A percentile compares a stretch with the other conserved stretches of the same genome.
These are phyloP conservation scores for Aquatica leii DNA, from an alignment of 2,888 invertebrate genomes.

Conservation along the genomic window DNA sequence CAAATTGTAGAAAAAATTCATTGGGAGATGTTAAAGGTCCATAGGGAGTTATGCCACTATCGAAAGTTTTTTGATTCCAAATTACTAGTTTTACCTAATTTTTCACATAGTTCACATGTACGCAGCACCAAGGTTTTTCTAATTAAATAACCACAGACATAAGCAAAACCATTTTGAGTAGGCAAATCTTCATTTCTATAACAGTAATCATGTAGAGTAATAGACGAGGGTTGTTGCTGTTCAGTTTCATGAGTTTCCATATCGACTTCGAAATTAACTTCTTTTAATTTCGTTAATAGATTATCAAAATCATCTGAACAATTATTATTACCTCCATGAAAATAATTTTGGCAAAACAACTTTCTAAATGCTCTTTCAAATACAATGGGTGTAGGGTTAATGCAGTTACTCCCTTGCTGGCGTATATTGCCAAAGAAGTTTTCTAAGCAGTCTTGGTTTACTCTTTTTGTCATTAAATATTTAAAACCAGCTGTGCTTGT, in stretches of 20 bases:
- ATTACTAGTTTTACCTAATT: neutral
- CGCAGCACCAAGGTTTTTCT: neutral
- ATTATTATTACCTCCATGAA: too few relatives aligned
- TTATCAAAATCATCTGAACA: too few relatives aligned
- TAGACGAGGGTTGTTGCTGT: too few relatives aligned
- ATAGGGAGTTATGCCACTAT: neutral
- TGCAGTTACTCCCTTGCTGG: constrained; percentile 38
- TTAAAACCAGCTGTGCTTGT: constrained; percentile 28
- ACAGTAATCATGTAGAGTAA: too few relatives aligned
- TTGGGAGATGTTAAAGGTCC: neutral
- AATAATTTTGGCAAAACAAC: neutral
- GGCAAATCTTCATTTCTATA: neutral
- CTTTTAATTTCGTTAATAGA: too few relatives aligned
- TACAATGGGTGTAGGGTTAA: constrained; percentile 40
- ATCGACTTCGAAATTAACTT: too few relatives aligned
- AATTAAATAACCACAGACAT: neutral
- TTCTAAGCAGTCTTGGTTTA: constrained; percentile 27
- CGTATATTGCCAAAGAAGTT: constrained; percentile 29
- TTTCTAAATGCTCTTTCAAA: constrained; percentile 37
- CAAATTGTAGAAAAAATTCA: too few relatives aligned
- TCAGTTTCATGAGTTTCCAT: neutral
- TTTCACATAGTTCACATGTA: neutral
- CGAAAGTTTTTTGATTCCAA: too few relatives aligned
- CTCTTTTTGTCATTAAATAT: constrained; percentile 37
- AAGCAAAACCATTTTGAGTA: neutral